Conservation (phyloP, 2,888 invertebrate species). For the Esperia sulphurella region DNA sequence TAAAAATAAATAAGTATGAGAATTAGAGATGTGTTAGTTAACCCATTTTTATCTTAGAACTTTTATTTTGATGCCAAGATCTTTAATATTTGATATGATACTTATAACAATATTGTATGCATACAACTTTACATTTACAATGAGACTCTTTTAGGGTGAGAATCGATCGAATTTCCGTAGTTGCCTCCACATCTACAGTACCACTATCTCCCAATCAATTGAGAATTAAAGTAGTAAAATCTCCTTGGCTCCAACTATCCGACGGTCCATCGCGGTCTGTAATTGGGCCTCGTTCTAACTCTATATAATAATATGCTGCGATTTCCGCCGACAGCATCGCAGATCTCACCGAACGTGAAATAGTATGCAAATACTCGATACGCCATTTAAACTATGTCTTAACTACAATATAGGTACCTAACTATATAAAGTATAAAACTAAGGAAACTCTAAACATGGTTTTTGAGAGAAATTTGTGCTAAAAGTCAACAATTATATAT, state of each 20-base stretch:
- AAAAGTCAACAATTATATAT: too few species aligned
- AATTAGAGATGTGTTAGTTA: too few species aligned
- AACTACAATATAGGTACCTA: background rate
- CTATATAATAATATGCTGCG: constrained; percentile 44
- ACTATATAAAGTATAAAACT: background rate
- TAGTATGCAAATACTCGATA: constrained; percentile 15
- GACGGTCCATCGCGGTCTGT: constrained; percentile 31
- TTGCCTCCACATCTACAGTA: background rate
- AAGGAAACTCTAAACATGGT: too few species aligned
- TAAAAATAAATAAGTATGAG: too few species aligned
- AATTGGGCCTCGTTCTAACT: constrained; percentile 36
- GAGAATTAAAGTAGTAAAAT: constrained; percentile 31
- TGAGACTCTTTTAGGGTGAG: too few species aligned
- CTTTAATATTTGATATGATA: too few species aligned
- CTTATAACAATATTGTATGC: too few species aligned
- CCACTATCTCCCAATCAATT: constrained; percentile 27
- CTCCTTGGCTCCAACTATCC: constrained; percentile 25
- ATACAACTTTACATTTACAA: too few species aligned
- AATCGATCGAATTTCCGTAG: too few species aligned
- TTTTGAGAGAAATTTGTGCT: too few species aligned
- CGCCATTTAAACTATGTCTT: background rate
- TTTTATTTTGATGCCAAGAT: too few species aligned
- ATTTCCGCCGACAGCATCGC: constrained; percentile 39
- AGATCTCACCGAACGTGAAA: constrained; percentile 23
- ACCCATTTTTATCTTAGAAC: too few species aligned